These are phyloP conservation scores for Chelonia mydas DNA, from an alignment of 2,797 vertebrate genomes.

Conservation along the genomic window DNA sequence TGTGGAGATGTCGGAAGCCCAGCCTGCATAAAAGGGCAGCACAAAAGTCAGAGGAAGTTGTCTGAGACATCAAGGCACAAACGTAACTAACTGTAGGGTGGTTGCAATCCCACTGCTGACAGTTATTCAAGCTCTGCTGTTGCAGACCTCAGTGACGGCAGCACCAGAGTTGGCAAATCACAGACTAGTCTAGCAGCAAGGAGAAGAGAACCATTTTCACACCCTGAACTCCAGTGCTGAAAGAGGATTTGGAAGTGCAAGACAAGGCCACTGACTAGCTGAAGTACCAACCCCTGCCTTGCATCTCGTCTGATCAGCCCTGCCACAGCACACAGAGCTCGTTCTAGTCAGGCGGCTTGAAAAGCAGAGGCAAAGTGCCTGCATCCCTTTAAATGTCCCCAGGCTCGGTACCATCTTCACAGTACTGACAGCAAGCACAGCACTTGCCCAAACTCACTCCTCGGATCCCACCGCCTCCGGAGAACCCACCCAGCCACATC, in stretches of 20 bases:
- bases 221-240: neutral
- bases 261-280: neutral
- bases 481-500: no score
- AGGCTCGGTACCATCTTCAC: no score
- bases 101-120: constrained; percentile 36
- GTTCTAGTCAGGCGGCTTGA: neutral
- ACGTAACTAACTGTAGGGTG: neutral
- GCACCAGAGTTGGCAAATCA: neutral
- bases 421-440: no score
- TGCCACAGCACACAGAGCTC: neutral
- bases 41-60: neutral
- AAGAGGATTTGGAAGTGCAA: neutral
- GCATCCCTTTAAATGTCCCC: neutral
- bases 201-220: neutral
- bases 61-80: neutral
- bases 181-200: neutral
- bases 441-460: no score
- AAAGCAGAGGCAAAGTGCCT: neutral
- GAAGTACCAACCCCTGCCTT: neutral
- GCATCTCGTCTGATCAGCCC: neutral
- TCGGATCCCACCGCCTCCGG: no score
- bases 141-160: neutral
- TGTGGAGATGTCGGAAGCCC: neutral
- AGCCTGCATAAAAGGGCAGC: neutral
- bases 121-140: constrained; percentile 41